Evolutionary conservation across 1,140 invertebrate genomes (phyloP).

Genomic region (Apolygus lucorum): DNA sequence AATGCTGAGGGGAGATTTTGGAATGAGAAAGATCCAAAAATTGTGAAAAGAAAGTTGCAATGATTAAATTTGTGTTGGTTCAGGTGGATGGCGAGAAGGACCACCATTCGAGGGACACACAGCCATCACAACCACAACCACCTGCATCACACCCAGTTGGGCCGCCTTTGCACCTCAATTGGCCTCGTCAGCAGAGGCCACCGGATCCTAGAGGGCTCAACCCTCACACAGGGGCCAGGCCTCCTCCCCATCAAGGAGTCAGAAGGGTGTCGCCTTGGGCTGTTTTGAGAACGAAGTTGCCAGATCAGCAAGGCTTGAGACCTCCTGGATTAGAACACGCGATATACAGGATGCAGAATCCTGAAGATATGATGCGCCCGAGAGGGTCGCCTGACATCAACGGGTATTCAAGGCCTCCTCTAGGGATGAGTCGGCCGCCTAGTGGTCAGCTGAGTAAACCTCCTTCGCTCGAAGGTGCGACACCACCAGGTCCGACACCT

Average conservation of each 20-base stretch:
- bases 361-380: constrained; percentile 9
- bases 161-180: not conserved
- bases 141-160: not conserved
- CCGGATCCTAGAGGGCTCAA: not conserved
- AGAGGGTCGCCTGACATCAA: constrained; percentile 12
- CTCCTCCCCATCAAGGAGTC: constrained; percentile 16
- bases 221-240: not conserved
- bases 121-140: not conserved
- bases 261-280: constrained; percentile 28
- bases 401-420: not conserved
- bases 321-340: constrained; percentile 13
- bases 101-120: not conserved
- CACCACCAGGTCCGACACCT: constrained; percentile 8
- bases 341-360: constrained; percentile 19
- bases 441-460: constrained; percentile 13
- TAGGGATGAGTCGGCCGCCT: not conserved
- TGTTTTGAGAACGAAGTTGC: constrained; percentile 26
- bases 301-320: constrained; percentile 14
- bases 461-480: not conserved
- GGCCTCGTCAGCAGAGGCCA: constrained; percentile 10
- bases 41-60: no score
- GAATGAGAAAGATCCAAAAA: no score
- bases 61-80: not conserved
- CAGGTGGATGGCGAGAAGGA: not conserved
- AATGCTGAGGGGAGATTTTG: no score